A percentile compares a stretch with the other conserved stretches of the same genome.
Evolutionary conservation across 1,140 invertebrate species (phyloP).

Genomic region (Hirudo medicinalis): DNA sequence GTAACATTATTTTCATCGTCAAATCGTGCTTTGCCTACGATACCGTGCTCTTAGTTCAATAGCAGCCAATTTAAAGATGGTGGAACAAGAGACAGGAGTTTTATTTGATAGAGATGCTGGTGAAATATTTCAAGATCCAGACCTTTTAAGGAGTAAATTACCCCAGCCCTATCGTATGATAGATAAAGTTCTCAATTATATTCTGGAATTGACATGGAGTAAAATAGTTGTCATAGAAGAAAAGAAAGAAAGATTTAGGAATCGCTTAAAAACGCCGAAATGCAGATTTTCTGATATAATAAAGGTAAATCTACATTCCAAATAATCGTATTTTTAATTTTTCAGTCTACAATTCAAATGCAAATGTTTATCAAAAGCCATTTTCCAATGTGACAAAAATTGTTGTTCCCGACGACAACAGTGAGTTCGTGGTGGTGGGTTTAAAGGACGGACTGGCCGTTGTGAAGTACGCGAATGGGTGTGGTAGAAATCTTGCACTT

Average conservation of each 20-base stretch:
- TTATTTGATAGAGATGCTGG: neutral
- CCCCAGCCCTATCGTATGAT: conserved; percentile 5
- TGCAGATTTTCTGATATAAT: neutral
- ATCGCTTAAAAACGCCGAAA: neutral
- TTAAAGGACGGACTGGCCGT: neutral
- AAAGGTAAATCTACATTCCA: neutral
- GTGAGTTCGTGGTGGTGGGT: neutral
- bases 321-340: neutral
- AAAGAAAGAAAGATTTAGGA: conserved; percentile 8
- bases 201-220: neutral
- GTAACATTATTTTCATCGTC: too few relatives aligned
- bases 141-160: neutral
- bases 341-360: neutral
- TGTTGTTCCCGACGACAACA: neutral
- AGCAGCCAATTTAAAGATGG: too few relatives aligned
- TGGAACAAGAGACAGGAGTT: conserved; percentile 8
- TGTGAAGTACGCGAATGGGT: neutral
- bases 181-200: neutral
- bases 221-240: conserved; percentile 1
- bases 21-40: too few relatives aligned
- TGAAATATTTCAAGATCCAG: conserved; percentile 8
- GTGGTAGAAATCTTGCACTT: neutral
- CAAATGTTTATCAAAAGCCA: neutral
- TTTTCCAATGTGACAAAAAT: conserved; percentile 8
- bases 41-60: too few relatives aligned